Conservation (phyloP, 1,140 invertebrate genomes). For the Schlechtendalia chinensis region DNA sequence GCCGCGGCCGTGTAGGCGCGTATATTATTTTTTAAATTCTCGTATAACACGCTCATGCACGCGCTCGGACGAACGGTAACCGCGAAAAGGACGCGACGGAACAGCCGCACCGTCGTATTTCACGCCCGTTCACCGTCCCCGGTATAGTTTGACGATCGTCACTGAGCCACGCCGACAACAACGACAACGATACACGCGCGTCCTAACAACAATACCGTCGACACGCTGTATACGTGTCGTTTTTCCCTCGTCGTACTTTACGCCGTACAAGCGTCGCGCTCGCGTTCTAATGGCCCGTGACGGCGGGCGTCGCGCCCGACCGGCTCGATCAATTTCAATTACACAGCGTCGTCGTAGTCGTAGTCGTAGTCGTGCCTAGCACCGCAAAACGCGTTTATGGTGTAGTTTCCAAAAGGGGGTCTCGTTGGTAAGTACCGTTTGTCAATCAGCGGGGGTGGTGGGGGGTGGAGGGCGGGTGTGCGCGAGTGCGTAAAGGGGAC, state of each 20-base stretch:
- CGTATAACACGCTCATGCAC: background rate
- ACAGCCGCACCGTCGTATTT: too few species aligned
- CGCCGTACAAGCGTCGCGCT: background rate
- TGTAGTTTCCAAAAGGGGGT: slow-evolving; percentile 22
- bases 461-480: too few species aligned
- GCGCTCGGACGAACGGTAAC: too few species aligned
- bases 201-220: too few species aligned
- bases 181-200: background rate
- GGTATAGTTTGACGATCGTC: background rate
- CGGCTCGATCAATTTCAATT: slow-evolving; percentile 49
- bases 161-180: background rate
- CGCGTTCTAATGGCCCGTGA: slow-evolving; percentile 48
- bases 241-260: slow-evolving; percentile 11
- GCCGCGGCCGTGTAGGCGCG: background rate
- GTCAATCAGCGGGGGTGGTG: too few species aligned
- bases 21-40: background rate
- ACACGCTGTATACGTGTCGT: too few species aligned
- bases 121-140: background rate
- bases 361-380: slow-evolving; percentile 38
- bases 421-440: too few species aligned
- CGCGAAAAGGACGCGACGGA: too few species aligned
- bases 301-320: slow-evolving; percentile 46
- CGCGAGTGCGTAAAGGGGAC: background rate
- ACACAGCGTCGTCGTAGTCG: slow-evolving; percentile 25
- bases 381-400: background rate